Base-by-base conservation (phyloP, 2,888 invertebrate species). In the Nemotelus nigrinus region DNA sequence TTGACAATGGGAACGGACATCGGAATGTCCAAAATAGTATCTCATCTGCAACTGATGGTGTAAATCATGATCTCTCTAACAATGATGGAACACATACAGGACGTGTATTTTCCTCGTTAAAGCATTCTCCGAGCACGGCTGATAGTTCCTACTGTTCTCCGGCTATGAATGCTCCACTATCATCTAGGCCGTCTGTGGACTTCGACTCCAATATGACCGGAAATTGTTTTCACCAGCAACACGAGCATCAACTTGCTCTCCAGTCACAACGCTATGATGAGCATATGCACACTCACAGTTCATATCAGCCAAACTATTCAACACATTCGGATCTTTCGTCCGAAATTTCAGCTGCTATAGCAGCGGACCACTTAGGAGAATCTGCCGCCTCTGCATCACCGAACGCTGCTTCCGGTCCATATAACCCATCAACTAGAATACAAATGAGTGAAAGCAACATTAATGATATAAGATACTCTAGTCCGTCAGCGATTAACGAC, bases 291-390 rank as follows among this genome's bases (percentile, higher is more conserved):
- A 81, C 82, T 63, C 64, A 86, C 85, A 82, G 84, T 85, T 72
- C 85, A 78, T 82, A 85, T 8, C 79, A 81, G 78, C 88, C 88
- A 82, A 89, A 88, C 78, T 88, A 90, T 80, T 90, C 90, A 81
- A 90, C 91, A 43, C 93, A 93, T 85, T 93, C 92, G 60, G 94
- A 94, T 85, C 88, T 94, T 81, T 93, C 93, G 78, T 91, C 92
- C 77, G 93, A 94, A 85, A 93, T 94, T 84, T 93, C 93, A 83
- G 93, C 93, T 7, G 93, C 93, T 75, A 93, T 94, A 43, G 92
- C 93, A 79, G 91, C 91, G 45, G 91, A 91, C 82, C 90, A 91
- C 82, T 86, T 91, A 78, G 88, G 90, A 70, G 81, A 81, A 68
- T 92, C 93, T 64, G 92, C 92, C 8, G 91, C 92, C 81, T 90